phyloP scores from a whole-genome alignment of 2,888 invertebrate species.

The Orchestes rusci region DNA sequence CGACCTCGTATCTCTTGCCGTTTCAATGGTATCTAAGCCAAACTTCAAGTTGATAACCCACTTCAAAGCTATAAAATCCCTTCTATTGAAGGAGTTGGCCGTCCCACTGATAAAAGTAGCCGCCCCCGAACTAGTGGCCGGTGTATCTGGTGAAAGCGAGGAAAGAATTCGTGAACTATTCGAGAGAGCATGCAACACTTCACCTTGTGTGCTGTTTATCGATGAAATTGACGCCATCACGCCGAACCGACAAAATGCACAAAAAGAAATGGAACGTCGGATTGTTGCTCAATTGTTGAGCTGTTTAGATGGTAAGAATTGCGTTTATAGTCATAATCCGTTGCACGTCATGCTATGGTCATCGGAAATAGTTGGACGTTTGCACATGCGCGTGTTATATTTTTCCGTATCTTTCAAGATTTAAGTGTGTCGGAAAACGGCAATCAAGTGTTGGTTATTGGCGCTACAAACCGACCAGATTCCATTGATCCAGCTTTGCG shows the following conservation, averaged over 20 bases:
- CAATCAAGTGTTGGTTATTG: slow-evolving; percentile 73
- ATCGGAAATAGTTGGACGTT: no score
- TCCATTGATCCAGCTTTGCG: slow-evolving; percentile 86
- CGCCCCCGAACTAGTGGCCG: slow-evolving; percentile 88
- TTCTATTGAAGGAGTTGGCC: slow-evolving; percentile 57
- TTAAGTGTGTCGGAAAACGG: slow-evolving; percentile 48
- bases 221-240: slow-evolving; percentile 98
- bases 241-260: slow-evolving; percentile 80
- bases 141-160: slow-evolving; percentile 94
- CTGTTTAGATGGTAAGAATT: slow-evolving; percentile 77
- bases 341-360: no score
- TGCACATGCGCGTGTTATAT: no score
- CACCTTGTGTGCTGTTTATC: slow-evolving; percentile 84
- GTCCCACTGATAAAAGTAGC: slow-evolving; percentile 81
- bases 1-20: no score
- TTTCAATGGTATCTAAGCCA: no score
- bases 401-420: no score
- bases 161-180: slow-evolving; percentile 87
- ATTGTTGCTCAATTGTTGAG: slow-evolving; percentile 89
- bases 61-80: no score
- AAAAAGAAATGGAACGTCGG: slow-evolving; percentile 92
- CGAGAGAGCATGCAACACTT: slow-evolving; percentile 65
- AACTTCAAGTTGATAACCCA: no score
- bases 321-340: no score
- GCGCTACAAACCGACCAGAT: slow-evolving; percentile 94